Percentiles rank a stretch among this genome's conserved stretches.
Evolutionary conservation across 2,888 invertebrate genomes (phyloP).

Genomic region (Anagyrus pseudococci): DNA sequence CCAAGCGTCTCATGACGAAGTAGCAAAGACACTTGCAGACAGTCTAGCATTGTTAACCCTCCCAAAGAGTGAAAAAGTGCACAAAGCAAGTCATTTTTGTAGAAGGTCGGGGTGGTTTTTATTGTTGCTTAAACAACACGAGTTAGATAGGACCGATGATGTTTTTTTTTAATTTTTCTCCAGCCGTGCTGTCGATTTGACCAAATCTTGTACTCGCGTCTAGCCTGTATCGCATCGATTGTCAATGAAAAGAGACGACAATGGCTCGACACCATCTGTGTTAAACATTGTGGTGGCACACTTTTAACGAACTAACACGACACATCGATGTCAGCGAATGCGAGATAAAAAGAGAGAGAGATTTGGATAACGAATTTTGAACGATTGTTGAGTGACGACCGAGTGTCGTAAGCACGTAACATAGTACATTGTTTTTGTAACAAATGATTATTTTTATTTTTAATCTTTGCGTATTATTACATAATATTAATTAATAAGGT

Average conservation of each 20-base stretch:
- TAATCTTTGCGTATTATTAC: slow-evolving; percentile 49
- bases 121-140: slow-evolving; percentile 8
- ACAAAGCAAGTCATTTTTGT: slow-evolving; percentile 37
- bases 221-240: slow-evolving; percentile 45
- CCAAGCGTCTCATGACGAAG: not conserved
- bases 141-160: not conserved
- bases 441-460: slow-evolving; percentile 54
- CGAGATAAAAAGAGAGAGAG: slow-evolving; percentile 18
- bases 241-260: slow-evolving; percentile 17
- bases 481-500: slow-evolving; percentile 38
- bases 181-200: slow-evolving; percentile 21
- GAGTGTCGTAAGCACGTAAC: slow-evolving; percentile 34
- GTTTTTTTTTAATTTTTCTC: no score
- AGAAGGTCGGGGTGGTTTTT: slow-evolving; percentile 26
- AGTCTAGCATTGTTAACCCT: slow-evolving; percentile 22
- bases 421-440: slow-evolving; percentile 50
- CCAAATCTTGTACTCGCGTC: slow-evolving; percentile 29
- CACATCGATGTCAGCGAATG: no score
- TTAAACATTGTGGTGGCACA: slow-evolving; percentile 27
- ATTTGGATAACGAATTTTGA: slow-evolving; percentile 35
- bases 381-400: slow-evolving; percentile 32
- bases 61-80: slow-evolving; percentile 33
- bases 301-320: slow-evolving; percentile 27
- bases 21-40: slow-evolving; percentile 20
- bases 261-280: slow-evolving; percentile 31